Base-by-base conservation (phyloP, 2,888 invertebrate genomes). In the Pemphredon lugubris region DNA sequence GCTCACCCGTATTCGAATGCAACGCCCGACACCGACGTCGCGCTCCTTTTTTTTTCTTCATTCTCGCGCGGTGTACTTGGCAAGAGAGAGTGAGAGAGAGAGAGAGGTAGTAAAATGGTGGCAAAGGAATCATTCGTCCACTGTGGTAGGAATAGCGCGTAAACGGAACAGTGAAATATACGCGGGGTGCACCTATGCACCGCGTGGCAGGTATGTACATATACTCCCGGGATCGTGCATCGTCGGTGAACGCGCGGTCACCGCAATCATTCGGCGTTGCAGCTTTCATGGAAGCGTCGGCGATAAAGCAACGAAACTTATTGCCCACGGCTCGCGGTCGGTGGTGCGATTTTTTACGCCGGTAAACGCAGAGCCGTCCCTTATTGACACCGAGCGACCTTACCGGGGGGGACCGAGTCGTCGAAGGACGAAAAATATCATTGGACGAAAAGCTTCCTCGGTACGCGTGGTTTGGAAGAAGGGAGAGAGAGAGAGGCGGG, bases 301-400 rank as follows among this genome's bases (percentile, higher is more conserved):
- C 86, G 84, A 87, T 88, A 88, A 88, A 88, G 81, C 81, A 79
- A 77, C 80, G 77, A 76, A 85, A 86, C 83, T 87, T 88, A 88
- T 86, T 86, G 84, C 87, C 77, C n/a, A 30, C 77, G 78, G 76
- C 78, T 82, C 81, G 84, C 79, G 82, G 85, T 84, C 81, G 79
- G 75, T 77, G 75, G 77, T 60, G 73, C 54, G 74, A 77, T 73
- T 76, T 72, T 77, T 78, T 68, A 72, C 60, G 64, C 39, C 34
- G 58, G 42, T 20, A 16, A 32, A 44, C 58, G 57, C 58, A 55
- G 67, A 37, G 53, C 77, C 76, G 75, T 75, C 73, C 76, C 78
- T 72, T 73, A 74, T 74, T 77, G 85, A 82, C 83, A 81, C 77
- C 74, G 48, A 16, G 51, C 79, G 85, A 85, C 86, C 85, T 85